phyloP scores from a whole-genome alignment of 2,888 invertebrate genomes.

The Cynaeus angustus region DNA sequence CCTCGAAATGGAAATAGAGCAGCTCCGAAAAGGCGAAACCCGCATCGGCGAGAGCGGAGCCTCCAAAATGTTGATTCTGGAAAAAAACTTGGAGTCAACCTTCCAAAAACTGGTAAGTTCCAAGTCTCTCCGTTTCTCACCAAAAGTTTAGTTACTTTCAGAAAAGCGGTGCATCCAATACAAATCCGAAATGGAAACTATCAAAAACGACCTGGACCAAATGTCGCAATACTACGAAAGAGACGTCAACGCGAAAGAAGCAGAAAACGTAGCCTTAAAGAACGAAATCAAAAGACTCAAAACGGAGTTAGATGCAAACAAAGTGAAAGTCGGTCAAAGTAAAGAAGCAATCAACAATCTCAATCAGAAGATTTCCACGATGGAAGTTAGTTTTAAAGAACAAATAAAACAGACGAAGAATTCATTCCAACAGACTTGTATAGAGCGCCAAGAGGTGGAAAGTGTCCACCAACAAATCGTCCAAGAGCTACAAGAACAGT shows the following conservation, averaged over 20 bases:
- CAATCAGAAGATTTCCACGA: conserved; percentile 61
- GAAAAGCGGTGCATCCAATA: conserved; percentile 76
- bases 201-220: conserved; percentile 76
- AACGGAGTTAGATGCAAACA: conserved; percentile 67
- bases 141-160: conserved; percentile 71
- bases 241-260: conserved; percentile 75
- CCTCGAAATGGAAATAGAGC: conserved; percentile 73
- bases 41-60: conserved; percentile 64
- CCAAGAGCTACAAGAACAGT: conserved; percentile 76
- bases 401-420: conserved; percentile 30
- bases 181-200: conserved; percentile 75
- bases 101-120: conserved; percentile 75
- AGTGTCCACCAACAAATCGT: conserved; percentile 60
- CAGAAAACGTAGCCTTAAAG: conserved; percentile 74
- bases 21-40: conserved; percentile 29
- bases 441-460: conserved; percentile 57
- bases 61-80: conserved; percentile 71
- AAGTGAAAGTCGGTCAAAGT: conserved; percentile 62
- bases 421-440: conserved; percentile 41
- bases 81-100: conserved; percentile 75
- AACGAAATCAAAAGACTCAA: conserved; percentile 69
- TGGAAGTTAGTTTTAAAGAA: conserved; percentile 62
- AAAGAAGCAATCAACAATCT: conserved; percentile 60
- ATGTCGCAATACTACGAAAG: conserved; percentile 74
- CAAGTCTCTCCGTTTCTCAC: conserved; percentile 7